Conservation (phyloP, 2,888 invertebrate species). For the Lepidochitona cinerea region DNA sequence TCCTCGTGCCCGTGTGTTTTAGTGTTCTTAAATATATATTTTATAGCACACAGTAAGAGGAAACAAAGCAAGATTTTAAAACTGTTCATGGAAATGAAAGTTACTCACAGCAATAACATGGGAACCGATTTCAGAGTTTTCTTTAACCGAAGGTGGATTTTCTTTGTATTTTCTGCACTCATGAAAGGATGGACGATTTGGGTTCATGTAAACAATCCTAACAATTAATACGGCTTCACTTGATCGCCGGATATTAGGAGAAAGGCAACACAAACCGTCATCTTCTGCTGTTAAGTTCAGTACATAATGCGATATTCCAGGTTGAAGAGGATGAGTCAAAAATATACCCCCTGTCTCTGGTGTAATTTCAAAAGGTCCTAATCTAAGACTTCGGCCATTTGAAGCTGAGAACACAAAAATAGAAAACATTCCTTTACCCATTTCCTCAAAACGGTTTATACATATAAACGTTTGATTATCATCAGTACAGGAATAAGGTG, state of each 20-base stretch:
- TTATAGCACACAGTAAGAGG: background rate
- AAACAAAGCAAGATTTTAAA: too few species aligned
- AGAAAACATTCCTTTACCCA: background rate
- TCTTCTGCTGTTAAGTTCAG: conserved; percentile 97
- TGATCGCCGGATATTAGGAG: conserved; percentile 84
- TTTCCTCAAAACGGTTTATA: too few species aligned
- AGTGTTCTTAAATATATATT: too few species aligned
- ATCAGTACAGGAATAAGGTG: too few species aligned
- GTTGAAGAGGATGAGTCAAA: conserved; percentile 52
- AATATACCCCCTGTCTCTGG: conserved; percentile 66
- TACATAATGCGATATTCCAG: conserved; percentile 79
- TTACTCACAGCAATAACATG: too few species aligned
- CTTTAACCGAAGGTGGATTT: background rate
- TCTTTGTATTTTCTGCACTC: conserved; percentile 86
- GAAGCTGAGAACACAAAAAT: background rate
- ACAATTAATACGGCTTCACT: conserved; percentile 96
- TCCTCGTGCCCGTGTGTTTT: too few species aligned
- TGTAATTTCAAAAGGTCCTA: conserved; percentile 62
- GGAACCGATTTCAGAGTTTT: too few species aligned
- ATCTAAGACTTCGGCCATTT: background rate
- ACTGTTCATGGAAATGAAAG: too few species aligned
- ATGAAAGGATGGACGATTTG: conserved; percentile 96
- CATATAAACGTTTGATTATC: too few species aligned
- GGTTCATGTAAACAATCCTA: conserved; percentile 97
- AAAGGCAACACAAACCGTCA: conserved; percentile 96